These are phyloP conservation scores for Poeciliopsis gracilis DNA, from an alignment of 2,797 vertebrate genomes.

Conservation along the genomic window DNA sequence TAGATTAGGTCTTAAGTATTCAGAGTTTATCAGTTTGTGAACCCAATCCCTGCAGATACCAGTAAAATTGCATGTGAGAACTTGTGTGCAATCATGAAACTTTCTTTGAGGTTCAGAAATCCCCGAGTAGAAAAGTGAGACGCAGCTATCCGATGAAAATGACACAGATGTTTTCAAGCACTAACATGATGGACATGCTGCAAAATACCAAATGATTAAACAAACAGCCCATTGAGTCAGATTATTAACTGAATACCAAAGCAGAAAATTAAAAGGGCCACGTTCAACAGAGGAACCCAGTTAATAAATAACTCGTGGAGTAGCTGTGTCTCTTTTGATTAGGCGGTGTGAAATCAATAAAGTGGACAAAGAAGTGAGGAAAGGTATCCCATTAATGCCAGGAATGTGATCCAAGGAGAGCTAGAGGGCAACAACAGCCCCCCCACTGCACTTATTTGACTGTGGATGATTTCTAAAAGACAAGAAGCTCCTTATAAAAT, in stretches of 20 bases:
- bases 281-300: slow-evolving; percentile 26
- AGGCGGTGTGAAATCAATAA: slow-evolving; percentile 46
- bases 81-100: not conserved
- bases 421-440: slow-evolving; percentile 58
- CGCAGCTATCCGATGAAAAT: slow-evolving; percentile 3
- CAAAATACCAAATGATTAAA: slow-evolving; percentile 38
- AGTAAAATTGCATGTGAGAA: not conserved
- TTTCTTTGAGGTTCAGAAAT: not conserved
- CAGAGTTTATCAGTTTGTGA: no score
- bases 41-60: no score
- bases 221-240: slow-evolving; percentile 32
- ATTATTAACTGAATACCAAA: slow-evolving; percentile 34
- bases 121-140: not conserved
- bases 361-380: slow-evolving; percentile 49
- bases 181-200: slow-evolving; percentile 4
- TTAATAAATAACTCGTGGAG: slow-evolving; percentile 43
- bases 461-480: slow-evolving; percentile 66
- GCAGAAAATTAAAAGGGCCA: slow-evolving; percentile 41
- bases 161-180: slow-evolving; percentile 23
- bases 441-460: slow-evolving; percentile 52
- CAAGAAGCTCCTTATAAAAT: slow-evolving; percentile 70
- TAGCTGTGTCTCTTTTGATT: slow-evolving; percentile 49
- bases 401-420: slow-evolving; percentile 56
- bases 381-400: slow-evolving; percentile 57
- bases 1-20: no score